Percentiles rank a stretch among this genome's conserved stretches.
Evolutionary conservation across 2,888 invertebrate genomes (phyloP).

Genomic region (Megastigmus dorsalis): DNA sequence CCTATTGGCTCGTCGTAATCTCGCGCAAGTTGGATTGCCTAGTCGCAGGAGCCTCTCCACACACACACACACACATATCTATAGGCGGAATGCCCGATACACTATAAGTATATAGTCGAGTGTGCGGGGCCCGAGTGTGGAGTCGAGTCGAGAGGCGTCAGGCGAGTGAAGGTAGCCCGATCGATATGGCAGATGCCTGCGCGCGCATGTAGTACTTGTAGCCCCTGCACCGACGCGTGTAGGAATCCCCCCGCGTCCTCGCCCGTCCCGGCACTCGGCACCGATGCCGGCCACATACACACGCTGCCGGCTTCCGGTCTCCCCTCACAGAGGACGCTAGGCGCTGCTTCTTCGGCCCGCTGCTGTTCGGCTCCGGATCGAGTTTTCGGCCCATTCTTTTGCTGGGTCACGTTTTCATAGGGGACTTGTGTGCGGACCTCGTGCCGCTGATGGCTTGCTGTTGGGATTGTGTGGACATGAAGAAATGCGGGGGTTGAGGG

Average conservation of each 20-base stretch:
- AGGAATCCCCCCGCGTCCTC: too few relatives aligned
- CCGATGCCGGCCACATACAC: background rate
- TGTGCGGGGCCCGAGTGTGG: background rate
- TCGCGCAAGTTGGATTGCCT: slow-evolving; percentile 72
- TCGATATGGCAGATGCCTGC: slow-evolving; percentile 73
- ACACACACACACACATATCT: too few relatives aligned
- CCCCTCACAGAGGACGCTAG: slow-evolving; percentile 63
- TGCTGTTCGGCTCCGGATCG: background rate
- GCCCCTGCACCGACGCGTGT: too few relatives aligned
- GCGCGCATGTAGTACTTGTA: too few relatives aligned
- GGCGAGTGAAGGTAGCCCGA: slow-evolving; percentile 58
- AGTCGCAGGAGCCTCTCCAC: slow-evolving; percentile 66
- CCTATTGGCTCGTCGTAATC: slow-evolving; percentile 65
- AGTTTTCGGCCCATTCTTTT: too few relatives aligned
- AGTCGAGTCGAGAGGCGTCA: background rate
- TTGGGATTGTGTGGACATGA: too few relatives aligned
- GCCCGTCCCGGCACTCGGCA: slow-evolving; percentile 26
- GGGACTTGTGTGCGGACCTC: too few relatives aligned
- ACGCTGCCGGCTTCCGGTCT: slow-evolving; percentile 23
- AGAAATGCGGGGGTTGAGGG: too few relatives aligned
- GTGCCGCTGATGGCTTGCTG: too few relatives aligned
- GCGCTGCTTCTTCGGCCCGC: slow-evolving; percentile 57
- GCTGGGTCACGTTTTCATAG: too few relatives aligned
- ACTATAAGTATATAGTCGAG: too few relatives aligned
- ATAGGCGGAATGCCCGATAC: too few relatives aligned